These are phyloP conservation scores for Drosophila parvula DNA, from an alignment of 1,140 invertebrate genomes.

Conservation along the genomic window DNA sequence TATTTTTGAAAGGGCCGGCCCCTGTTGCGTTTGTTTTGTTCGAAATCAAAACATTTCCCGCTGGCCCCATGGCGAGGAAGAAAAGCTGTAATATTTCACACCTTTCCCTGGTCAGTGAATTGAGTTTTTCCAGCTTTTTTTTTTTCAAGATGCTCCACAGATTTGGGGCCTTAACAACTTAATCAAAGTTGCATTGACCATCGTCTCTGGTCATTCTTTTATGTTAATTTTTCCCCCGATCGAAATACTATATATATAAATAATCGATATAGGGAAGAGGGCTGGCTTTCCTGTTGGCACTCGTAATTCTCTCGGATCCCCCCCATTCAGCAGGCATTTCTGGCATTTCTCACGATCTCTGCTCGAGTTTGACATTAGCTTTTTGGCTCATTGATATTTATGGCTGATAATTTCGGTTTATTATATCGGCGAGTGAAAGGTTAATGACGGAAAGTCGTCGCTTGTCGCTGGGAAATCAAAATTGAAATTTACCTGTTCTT, in stretches of 20 bases:
- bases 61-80: slow-evolving; percentile 15
- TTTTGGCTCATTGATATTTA: slow-evolving; percentile 65
- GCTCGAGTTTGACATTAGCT: slow-evolving; percentile 45
- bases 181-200: slow-evolving; percentile 43
- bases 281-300: slow-evolving; percentile 15
- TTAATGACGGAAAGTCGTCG: slow-evolving; percentile 51
- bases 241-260: slow-evolving; percentile 22
- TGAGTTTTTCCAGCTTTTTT: not conserved
- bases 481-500: slow-evolving; percentile 20
- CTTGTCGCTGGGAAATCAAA: slow-evolving; percentile 34
- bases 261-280: slow-evolving; percentile 13
- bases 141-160: slow-evolving; percentile 15
- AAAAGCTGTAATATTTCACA: slow-evolving; percentile 51
- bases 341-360: slow-evolving; percentile 55
- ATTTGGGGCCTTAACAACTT: slow-evolving; percentile 40
- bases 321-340: slow-evolving; percentile 3
- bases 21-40: slow-evolving; percentile 75
- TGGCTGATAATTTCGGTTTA: slow-evolving; percentile 62
- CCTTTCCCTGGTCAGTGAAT: slow-evolving; percentile 20
- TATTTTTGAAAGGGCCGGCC: slow-evolving; percentile 65
- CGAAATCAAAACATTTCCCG: slow-evolving; percentile 78
- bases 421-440: slow-evolving; percentile 53
- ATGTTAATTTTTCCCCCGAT: slow-evolving; percentile 12
- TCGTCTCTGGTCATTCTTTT: not conserved
- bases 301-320: slow-evolving; percentile 5